A percentile compares a stretch with the other conserved stretches of the same genome.
phyloP scores from a whole-genome alignment of 2,113 vertebrate genomes.

The Oncorhynchus keta region DNA sequence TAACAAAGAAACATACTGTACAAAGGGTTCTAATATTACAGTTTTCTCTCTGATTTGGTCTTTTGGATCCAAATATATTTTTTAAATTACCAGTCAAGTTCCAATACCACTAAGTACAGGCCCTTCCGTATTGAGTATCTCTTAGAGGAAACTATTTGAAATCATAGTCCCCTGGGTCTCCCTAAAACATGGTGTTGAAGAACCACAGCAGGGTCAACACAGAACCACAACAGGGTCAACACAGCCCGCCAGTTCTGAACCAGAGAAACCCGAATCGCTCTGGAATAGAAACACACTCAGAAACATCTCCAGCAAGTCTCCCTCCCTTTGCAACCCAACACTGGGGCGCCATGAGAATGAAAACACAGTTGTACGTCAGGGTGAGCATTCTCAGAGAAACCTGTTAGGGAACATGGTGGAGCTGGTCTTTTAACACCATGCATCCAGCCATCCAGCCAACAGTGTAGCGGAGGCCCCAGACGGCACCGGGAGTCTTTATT shows the following conservation, averaged over 20 bases:
- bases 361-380: conserved; percentile 27
- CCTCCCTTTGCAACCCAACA: neutral
- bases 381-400: conserved; percentile 23
- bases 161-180: conserved; percentile 50
- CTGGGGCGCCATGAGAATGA: conserved; percentile 30
- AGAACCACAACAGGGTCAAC: conserved; percentile 64
- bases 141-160: conserved; percentile 48
- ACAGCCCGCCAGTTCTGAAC: conserved; percentile 37
- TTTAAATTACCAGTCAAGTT: conserved; percentile 39
- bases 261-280: conserved; percentile 54
- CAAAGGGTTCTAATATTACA: neutral
- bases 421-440: conserved; percentile 43
- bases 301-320: conserved; percentile 1
- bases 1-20: no score
- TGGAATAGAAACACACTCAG: neutral
- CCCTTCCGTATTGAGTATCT: conserved; percentile 47
- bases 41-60: conserved; percentile 44
- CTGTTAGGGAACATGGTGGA: conserved; percentile 27
- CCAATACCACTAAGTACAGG: conserved; percentile 23
- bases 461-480: conserved; percentile 47
- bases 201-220: conserved; percentile 65
- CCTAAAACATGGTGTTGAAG: conserved; percentile 56
- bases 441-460: conserved; percentile 12
- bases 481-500: conserved; percentile 49
- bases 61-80: conserved; percentile 31